Conservation (phyloP, 1,140 invertebrate genomes). For the Thaumetopoea pityocampa region DNA sequence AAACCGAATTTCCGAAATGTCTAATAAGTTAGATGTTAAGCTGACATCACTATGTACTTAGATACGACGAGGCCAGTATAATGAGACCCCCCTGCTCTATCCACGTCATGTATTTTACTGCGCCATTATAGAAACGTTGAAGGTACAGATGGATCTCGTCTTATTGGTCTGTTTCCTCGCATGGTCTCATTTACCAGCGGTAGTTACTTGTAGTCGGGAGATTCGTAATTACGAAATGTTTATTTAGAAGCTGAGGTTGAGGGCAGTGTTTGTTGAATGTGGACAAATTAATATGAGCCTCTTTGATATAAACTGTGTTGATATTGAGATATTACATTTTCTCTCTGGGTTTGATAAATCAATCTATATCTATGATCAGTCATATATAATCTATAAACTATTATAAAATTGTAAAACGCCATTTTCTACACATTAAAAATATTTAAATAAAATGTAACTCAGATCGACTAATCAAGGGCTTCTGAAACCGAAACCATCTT, state of each 20-base stretch:
- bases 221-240: slow-evolving; percentile 48
- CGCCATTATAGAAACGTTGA: slow-evolving; percentile 11
- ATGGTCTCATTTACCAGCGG: slow-evolving; percentile 44
- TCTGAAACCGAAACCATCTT: too few species aligned
- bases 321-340: too few species aligned
- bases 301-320: too few species aligned
- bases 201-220: slow-evolving; percentile 42
- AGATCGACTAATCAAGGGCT: too few species aligned
- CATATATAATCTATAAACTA: too few species aligned
- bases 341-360: too few species aligned
- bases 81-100: slow-evolving; percentile 26
- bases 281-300: slow-evolving; percentile 13
- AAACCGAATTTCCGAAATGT: slow-evolving; percentile 73
- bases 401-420: too few species aligned
- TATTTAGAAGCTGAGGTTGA: slow-evolving; percentile 33
- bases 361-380: too few species aligned
- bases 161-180: slow-evolving; percentile 29
- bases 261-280: slow-evolving; percentile 18
- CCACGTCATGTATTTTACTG: slow-evolving; percentile 11
- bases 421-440: too few species aligned
- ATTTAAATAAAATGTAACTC: too few species aligned
- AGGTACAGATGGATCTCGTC: slow-evolving; percentile 28
- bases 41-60: slow-evolving; percentile 55
- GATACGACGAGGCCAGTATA: slow-evolving; percentile 43
- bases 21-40: slow-evolving; percentile 73